Base-by-base conservation (phyloP, 2,888 invertebrate genomes). In the Halocaridina rubra region DNA sequence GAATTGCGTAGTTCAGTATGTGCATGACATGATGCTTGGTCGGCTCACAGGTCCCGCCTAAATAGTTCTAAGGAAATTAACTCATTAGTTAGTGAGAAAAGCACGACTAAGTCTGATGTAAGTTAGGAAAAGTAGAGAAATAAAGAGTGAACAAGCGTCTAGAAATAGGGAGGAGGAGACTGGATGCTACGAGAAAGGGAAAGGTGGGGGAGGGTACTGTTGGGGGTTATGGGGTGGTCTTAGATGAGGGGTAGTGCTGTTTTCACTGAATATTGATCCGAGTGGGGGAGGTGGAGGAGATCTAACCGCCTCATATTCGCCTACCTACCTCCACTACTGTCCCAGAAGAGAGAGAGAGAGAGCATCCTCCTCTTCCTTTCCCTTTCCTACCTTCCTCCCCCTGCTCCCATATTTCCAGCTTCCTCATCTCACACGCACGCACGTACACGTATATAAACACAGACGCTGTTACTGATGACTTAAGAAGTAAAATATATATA, bases 251-350 rank as follows among this genome's bases (percentile, higher is more conserved):
- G 29, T 27, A 59, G 59, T 30, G 30, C 29, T 76, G 76, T 76
- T 76, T 76, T 76, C 76, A 76, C 53, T 76, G 76, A 59, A 76
- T 76, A 76, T 76, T 76, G 76, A 76, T 76, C 76, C 30, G 46
- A 53, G n/a, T 19, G 72, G 39, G 72, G 22, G n/a, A n/a, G n/a
- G n/a, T 19, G 29, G 30, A 53, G 16, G 29, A 16, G n/a, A 46
- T 53, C 57, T 16, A 13, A 3, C 57, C 57, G 30, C 75, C 29
- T 24, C 75, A 30, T 59, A 10, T 59, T 16, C 75, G 29, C 75
- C 57, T 30, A 10, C 29, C 13, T 8, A 13, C 29, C 75, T 32
- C 13, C 27, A 53, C 29, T 29, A 16, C 76, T 32, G 30, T 13
- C 76, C n/a, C 57, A 29, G 32, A 33, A n/a, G 33, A 7, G 71